Evolutionary conservation across 2,113 vertebrate species (phyloP).

Genomic region (Craseonycteris thonglongyai): DNA sequence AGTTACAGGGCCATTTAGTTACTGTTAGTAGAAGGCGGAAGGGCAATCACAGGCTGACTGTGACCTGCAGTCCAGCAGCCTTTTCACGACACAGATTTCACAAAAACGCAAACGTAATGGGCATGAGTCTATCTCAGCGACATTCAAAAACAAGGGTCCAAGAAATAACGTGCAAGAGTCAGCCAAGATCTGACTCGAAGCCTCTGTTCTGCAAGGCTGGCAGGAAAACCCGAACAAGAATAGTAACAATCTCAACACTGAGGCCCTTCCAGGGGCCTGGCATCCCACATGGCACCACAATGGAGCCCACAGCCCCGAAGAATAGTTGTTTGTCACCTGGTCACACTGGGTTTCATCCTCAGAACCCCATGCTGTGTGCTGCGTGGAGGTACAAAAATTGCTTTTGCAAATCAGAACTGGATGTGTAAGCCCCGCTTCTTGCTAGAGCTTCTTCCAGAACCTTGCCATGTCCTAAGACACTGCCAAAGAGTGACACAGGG

Average conservation of each 20-base stretch:
- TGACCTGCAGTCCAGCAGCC: neutral
- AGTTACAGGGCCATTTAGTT: neutral
- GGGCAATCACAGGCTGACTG: neutral
- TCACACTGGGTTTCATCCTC: too few species aligned
- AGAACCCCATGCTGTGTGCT: neutral
- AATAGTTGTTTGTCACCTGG: neutral
- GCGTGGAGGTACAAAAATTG: neutral
- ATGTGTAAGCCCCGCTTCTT: neutral
- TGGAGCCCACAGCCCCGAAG: accelerated
- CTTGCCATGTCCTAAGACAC: neutral
- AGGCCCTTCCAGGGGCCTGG: neutral
- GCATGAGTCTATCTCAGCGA: neutral
- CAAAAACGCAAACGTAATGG: neutral
- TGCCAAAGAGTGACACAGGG: neutral
- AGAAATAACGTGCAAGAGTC: neutral
- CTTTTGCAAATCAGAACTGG: neutral
- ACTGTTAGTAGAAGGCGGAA: neutral
- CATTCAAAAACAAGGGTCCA: neutral
- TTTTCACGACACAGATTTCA: neutral
- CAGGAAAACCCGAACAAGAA: neutral
- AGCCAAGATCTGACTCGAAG: neutral
- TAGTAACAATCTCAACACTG: neutral
- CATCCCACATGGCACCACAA: too few species aligned
- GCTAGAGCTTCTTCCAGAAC: neutral
- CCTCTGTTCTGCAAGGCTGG: neutral